These are phyloP conservation scores for Ariolimax columbianus DNA, from an alignment of 2,888 invertebrate genomes.

Conservation along the genomic window DNA sequence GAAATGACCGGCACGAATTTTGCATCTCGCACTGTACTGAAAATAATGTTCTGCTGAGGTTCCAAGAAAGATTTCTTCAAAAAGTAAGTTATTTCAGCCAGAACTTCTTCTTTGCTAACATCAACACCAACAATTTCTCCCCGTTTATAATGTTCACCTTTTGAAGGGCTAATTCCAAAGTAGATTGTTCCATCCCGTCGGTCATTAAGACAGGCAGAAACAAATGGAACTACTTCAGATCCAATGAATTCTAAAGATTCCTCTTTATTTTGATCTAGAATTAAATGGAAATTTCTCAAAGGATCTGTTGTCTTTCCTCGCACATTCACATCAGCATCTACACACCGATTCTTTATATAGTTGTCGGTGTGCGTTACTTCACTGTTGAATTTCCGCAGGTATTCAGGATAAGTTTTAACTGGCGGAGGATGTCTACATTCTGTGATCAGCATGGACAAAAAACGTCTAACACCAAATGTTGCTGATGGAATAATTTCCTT, in stretches of 20 bases:
- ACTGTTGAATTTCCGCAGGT: conserved; percentile 19
- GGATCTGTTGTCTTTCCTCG: conserved; percentile 32
- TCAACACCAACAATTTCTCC: conserved; percentile 59
- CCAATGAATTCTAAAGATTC: conserved; percentile 31
- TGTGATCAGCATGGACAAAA: conserved; percentile 18
- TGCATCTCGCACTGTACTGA: conserved; percentile 55
- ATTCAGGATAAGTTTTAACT: neutral
- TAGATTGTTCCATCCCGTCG: conserved; percentile 52
- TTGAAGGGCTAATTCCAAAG: conserved; percentile 55
- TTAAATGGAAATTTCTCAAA: conserved; percentile 42
- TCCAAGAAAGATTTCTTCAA: conserved; percentile 51
- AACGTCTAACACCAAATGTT: conserved; percentile 25
- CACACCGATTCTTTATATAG: conserved; percentile 38
- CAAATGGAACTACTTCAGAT: conserved; percentile 49
- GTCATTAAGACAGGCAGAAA: conserved; percentile 54
- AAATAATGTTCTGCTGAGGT: conserved; percentile 53
- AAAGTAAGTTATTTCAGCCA: conserved; percentile 40
- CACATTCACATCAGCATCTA: conserved; percentile 18
- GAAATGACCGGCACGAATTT: conserved; percentile 58
- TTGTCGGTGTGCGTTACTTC: conserved; percentile 33
- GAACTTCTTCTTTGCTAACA: conserved; percentile 46
- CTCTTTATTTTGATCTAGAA: neutral
- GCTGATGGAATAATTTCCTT: conserved; percentile 25
- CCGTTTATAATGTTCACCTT: neutral
- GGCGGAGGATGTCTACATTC: neutral